Percentiles rank a stretch among this genome's conserved stretches.
Conservation (phyloP, 2,797 vertebrate genomes). For the Hippopotamyrus pictus region DNA sequence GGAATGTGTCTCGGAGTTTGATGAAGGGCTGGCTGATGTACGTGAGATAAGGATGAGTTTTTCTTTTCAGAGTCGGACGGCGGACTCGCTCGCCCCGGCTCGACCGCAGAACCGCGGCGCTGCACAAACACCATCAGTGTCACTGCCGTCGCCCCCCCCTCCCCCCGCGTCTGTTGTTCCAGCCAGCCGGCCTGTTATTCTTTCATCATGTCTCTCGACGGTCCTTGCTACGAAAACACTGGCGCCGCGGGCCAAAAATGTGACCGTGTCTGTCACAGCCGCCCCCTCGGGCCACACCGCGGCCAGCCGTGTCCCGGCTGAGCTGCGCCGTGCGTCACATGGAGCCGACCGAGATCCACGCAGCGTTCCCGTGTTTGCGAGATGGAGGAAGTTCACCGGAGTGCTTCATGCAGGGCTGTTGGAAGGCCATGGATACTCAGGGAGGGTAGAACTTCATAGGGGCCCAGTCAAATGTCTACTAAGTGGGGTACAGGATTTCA, state of each 20-base stretch:
- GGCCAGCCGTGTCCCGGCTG: not conserved
- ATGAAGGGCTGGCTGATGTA: not conserved
- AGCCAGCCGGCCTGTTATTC: constrained; percentile 21
- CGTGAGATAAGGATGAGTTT: not conserved
- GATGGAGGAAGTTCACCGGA: not conserved
- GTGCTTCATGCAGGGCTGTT: not conserved
- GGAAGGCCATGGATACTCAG: not conserved
- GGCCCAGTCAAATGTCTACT: not conserved
- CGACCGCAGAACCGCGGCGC: not conserved
- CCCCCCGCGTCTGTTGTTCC: constrained; percentile 29
- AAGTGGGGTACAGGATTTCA: not conserved
- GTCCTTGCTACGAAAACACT: constrained; percentile 33
- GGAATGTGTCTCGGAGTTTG: not conserved
- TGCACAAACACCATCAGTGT: constrained; percentile 12
- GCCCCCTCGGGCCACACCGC: not conserved
- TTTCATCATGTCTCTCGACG: constrained; percentile 24
- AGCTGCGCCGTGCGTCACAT: not conserved
- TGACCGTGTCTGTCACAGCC: not conserved
- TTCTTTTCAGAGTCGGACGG: not conserved
- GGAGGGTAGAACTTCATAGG: not conserved
- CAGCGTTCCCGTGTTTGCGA: not conserved
- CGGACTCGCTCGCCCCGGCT: not conserved
- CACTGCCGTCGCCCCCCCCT: not conserved
- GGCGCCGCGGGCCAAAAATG: constrained; percentile 15
- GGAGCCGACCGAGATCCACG: not conserved